Evolutionary conservation across 2,888 invertebrate species (phyloP).

Genomic region (Cancer borealis): DNA sequence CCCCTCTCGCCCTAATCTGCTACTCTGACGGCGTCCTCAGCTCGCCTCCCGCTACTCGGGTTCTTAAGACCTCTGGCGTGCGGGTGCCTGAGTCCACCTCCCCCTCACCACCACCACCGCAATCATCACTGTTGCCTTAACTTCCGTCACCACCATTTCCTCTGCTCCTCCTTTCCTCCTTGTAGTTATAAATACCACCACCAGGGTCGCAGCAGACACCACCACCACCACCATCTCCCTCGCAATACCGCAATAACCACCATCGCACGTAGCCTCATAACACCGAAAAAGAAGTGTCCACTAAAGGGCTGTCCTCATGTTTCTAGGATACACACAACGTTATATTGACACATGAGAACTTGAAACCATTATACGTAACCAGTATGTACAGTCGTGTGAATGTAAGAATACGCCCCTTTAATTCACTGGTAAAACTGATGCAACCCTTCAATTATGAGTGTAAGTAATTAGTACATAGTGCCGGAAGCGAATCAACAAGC

Average conservation of each 20-base stretch:
- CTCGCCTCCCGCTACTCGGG: neutral
- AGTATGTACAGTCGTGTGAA: neutral
- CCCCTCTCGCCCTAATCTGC: neutral
- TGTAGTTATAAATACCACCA: neutral
- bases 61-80: neutral
- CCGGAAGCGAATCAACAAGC: neutral
- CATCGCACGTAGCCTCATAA: neutral
- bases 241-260: neutral
- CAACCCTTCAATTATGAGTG: neutral
- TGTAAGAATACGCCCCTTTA: neutral
- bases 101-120: neutral
- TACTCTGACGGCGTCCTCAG: neutral
- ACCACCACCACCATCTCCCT: neutral
- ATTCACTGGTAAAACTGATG: neutral
- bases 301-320: neutral
- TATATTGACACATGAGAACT: neutral
- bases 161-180: neutral
- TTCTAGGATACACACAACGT: neutral
- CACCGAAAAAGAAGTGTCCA: neutral
- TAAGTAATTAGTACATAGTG: neutral
- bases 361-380: neutral
- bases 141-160: slow-evolving; percentile 13
- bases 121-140: neutral
- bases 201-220: neutral
- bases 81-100: neutral